phyloP scores from a whole-genome alignment of 2,113 vertebrate species.

The Pomatostomus ruficeps region DNA sequence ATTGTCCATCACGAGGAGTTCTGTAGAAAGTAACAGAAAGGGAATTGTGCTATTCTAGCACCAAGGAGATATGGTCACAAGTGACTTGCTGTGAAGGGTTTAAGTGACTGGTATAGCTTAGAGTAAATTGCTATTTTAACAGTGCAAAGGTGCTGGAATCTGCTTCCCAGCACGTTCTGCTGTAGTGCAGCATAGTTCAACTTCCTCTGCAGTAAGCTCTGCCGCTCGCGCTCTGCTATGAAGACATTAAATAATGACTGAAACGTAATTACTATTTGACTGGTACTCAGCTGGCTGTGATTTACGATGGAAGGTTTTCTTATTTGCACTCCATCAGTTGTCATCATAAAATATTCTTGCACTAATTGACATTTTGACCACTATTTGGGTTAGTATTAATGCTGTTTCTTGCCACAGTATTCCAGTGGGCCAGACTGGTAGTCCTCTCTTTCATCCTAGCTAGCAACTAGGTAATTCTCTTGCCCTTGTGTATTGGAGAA shows the following conservation, averaged over 20 bases:
- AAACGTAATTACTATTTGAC: background rate
- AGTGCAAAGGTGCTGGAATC: background rate
- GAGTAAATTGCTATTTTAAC: background rate
- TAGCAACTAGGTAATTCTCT: background rate
- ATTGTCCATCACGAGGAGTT: background rate
- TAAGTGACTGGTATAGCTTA: background rate
- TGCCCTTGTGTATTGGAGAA: background rate
- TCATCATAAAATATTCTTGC: background rate
- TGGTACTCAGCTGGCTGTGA: background rate
- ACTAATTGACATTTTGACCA: background rate
- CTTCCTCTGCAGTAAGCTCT: background rate
- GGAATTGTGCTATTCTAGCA: background rate
- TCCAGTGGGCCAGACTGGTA: background rate
- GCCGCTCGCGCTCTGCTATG: background rate
- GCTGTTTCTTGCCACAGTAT: background rate
- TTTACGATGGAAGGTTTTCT: background rate
- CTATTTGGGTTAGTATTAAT: background rate
- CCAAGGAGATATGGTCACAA: background rate
- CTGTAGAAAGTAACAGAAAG: background rate
- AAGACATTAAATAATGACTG: background rate
- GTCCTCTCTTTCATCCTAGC: background rate
- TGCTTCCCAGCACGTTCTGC: background rate
- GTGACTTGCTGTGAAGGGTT: background rate
- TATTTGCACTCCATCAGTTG: background rate
- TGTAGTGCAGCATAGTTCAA: background rate